Percentiles rank a stretch among this genome's conserved stretches.
phyloP scores from a whole-genome alignment of 2,113 vertebrate genomes.

The Archocentrus centrarchus region DNA sequence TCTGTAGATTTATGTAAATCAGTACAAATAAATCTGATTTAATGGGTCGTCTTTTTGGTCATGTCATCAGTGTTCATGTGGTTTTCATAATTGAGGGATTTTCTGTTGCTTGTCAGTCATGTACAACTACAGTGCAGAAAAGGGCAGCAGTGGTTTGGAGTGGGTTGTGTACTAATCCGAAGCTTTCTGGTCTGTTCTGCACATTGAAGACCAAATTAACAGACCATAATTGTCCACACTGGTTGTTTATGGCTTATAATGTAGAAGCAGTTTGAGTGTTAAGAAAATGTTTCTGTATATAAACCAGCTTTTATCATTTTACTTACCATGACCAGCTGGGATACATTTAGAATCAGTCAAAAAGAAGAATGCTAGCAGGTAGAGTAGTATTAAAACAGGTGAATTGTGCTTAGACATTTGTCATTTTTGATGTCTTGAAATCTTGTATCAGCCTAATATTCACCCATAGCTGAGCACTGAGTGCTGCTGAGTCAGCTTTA shows the following conservation, averaged over 20 bases:
- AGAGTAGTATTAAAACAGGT: background rate
- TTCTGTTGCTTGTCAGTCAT: background rate
- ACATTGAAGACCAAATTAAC: background rate
- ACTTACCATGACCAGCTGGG: background rate
- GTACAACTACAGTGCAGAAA: background rate
- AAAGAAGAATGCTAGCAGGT: background rate
- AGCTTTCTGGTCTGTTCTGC: background rate
- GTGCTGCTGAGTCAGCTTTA: background rate
- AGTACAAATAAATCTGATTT: constrained; percentile 68
- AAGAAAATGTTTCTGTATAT: background rate
- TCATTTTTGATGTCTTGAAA: background rate
- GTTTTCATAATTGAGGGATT: accelerated
- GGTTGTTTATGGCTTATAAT: background rate
- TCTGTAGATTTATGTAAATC: constrained; percentile 79
- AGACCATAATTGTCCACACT: background rate
- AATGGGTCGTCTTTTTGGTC: constrained; percentile 6
- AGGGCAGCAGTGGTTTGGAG: background rate
- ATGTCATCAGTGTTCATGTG: background rate
- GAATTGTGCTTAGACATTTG: accelerated
- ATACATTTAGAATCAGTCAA: no score
- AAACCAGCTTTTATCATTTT: no score
- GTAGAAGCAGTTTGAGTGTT: background rate
- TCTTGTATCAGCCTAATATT: background rate
- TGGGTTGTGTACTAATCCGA: background rate
- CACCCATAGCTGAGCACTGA: background rate